Conservation (phyloP, 2,113 vertebrate genomes). For the Falco punctatus region DNA sequence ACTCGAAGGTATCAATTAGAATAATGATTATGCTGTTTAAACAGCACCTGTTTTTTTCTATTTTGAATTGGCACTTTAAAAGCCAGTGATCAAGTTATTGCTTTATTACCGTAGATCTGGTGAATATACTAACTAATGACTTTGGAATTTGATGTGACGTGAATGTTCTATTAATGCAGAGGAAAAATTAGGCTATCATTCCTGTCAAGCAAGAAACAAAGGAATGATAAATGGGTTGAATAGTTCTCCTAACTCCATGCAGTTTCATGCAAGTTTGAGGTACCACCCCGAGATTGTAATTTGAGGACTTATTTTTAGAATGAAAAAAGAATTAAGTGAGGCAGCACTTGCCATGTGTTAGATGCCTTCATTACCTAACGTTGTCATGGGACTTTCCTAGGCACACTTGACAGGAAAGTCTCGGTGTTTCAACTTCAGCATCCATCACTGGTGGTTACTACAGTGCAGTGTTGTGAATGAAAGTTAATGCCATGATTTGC, state of each 20-base stretch:
- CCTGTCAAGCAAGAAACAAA: slow-evolving; percentile 50
- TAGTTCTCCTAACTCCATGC: slow-evolving; percentile 9
- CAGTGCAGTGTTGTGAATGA: neutral
- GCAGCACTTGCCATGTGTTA: neutral
- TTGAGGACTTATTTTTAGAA: slow-evolving; percentile 36
- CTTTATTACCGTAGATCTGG: slow-evolving; percentile 50
- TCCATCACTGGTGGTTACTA: neutral
- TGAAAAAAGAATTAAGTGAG: neutral
- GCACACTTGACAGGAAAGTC: neutral
- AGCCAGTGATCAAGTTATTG: slow-evolving; percentile 52
- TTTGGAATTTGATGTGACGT: slow-evolving; percentile 53
- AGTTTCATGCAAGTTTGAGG: slow-evolving; percentile 12
- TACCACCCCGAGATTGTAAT: slow-evolving; percentile 22
- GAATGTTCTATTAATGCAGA: slow-evolving; percentile 41
- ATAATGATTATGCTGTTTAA: slow-evolving; percentile 40
- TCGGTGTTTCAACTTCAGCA: neutral
- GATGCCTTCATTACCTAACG: slow-evolving; percentile 2
- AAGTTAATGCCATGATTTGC: slow-evolving; percentile 29
- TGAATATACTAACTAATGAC: slow-evolving; percentile 68
- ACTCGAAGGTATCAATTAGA: slow-evolving; percentile 47
- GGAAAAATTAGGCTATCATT: slow-evolving; percentile 41
- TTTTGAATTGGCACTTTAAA: slow-evolving; percentile 53
- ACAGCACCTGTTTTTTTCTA: neutral
- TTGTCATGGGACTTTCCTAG: neutral
- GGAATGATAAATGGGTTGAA: slow-evolving; percentile 30